These are phyloP conservation scores for Callopanchax toddi DNA, from an alignment of 2,113 vertebrate species.

Conservation along the genomic window DNA sequence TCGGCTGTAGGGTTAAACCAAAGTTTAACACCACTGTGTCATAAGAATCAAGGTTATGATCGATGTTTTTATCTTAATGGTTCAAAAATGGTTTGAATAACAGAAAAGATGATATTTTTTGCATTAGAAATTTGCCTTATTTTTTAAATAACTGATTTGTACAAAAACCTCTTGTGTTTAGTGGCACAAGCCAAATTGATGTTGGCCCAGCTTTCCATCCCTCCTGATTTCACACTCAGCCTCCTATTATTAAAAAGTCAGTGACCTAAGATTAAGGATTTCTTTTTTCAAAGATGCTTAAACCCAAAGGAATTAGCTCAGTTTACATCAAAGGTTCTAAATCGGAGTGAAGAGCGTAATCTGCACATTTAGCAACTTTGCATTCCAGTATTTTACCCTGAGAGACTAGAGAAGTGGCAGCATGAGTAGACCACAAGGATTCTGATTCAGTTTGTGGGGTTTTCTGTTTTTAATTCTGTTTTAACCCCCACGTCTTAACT, in stretches of 20 bases:
- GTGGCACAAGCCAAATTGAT: background rate
- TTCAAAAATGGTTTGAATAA: too few relatives aligned
- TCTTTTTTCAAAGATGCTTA: background rate
- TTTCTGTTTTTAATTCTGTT: background rate
- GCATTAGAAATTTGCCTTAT: background rate
- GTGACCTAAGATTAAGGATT: background rate
- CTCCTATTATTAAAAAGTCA: background rate
- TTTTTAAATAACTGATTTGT: background rate
- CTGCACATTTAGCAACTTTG: background rate
- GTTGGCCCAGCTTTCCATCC: background rate
- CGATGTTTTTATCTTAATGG: too few relatives aligned
- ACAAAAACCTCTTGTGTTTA: background rate
- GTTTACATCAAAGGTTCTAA: background rate
- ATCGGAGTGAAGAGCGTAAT: background rate
- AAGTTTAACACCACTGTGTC: conserved; percentile 4
- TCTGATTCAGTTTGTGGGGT: too few relatives aligned
- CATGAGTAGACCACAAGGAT: background rate
- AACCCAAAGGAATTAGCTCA: background rate
- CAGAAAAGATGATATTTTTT: background rate
- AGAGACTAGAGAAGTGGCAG: background rate
- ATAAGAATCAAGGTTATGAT: too few relatives aligned
- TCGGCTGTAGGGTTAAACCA: conserved; percentile 27
- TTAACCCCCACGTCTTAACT: background rate
- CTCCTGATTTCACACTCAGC: background rate
- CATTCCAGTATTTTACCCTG: background rate